Percentiles rank a stretch among this genome's conserved stretches.
Evolutionary conservation across 2,797 vertebrate species (phyloP).

Genomic region (Enteromius trimaculatus): DNA sequence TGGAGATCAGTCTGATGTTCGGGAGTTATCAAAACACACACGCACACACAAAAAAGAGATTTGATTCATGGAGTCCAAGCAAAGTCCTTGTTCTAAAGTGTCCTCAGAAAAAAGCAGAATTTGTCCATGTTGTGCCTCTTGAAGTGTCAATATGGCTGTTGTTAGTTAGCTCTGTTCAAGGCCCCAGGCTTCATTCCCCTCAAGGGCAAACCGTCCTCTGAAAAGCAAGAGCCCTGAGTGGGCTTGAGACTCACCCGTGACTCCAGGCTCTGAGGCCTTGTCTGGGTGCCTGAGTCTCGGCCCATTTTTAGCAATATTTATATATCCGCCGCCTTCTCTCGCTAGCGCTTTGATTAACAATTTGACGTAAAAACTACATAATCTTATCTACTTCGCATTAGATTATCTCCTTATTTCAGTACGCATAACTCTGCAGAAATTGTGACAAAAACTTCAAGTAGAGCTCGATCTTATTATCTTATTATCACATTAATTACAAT

Average conservation of each 20-base stretch:
- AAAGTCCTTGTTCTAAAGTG: constrained; percentile 37
- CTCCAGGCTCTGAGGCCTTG: constrained; percentile 46
- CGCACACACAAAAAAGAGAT: constrained; percentile 24
- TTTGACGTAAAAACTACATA: constrained; percentile 32
- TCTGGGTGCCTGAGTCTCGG: constrained; percentile 19
- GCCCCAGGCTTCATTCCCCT: constrained; percentile 24
- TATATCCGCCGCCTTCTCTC: constrained; percentile 3
- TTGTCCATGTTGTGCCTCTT: constrained; percentile 39
- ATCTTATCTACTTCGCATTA: constrained; percentile 22
- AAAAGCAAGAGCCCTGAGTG: constrained; percentile 59
- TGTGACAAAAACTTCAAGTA: constrained; percentile 48
- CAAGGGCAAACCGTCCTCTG: constrained; percentile 37
- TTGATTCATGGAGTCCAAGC: constrained; percentile 35
- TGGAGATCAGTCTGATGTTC: constrained; percentile 24
- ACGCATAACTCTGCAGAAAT: constrained; percentile 41
- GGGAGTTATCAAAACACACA: constrained; percentile 40
- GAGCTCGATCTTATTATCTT: constrained; percentile 67
- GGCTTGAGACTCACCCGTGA: constrained; percentile 41
- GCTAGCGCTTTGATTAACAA: constrained; percentile 29
- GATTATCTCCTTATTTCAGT: constrained; percentile 35
- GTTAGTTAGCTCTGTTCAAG: constrained; percentile 52
- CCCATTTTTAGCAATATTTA: constrained; percentile 39
- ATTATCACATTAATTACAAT: constrained; percentile 77
- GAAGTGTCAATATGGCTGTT: constrained; percentile 58
- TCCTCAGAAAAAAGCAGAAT: constrained; percentile 10